A percentile compares a stretch with the other conserved stretches of the same genome.
Evolutionary conservation across 2,888 invertebrate species (phyloP).

Genomic region (Geotrupes spiniger): DNA sequence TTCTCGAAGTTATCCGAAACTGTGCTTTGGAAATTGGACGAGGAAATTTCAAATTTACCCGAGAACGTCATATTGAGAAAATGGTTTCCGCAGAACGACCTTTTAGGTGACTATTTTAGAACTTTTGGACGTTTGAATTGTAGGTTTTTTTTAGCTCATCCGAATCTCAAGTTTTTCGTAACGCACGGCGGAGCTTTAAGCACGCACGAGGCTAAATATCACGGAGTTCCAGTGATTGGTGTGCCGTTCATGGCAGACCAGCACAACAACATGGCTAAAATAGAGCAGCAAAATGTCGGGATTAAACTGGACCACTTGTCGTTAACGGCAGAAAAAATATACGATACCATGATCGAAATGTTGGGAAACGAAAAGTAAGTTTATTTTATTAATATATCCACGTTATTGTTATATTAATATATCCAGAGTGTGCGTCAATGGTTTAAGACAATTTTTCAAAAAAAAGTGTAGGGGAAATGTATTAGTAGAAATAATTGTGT

Average conservation of each 20-base stretch:
- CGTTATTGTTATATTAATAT: no score
- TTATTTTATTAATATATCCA: no score
- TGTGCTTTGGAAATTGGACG: constrained; percentile 44
- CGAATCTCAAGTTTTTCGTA: constrained; percentile 31
- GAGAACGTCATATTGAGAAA: constrained; percentile 40
- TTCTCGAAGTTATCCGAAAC: constrained; percentile 41
- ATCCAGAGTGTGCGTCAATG: no score
- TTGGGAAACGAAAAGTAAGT: no score
- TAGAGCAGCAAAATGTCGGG: constrained; percentile 33
- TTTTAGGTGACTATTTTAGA: constrained; percentile 43
- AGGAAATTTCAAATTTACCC: constrained; percentile 36
- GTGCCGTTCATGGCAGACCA: no score
- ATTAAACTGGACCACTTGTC: constrained; percentile 27
- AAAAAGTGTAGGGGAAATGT: no score
- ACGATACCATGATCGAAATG: constrained; percentile 23
- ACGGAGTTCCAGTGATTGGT: constrained; percentile 31
- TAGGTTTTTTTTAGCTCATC: constrained; percentile 35
- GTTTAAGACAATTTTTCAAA: no score
- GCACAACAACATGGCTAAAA: constrained; percentile 37
- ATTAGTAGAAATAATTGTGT: no score
- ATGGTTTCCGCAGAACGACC: constrained; percentile 46
- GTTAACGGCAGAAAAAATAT: constrained; percentile 27
- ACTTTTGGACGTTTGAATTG: not conserved
- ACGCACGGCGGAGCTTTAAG: constrained; percentile 36
- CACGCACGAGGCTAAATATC: constrained; percentile 33